These are phyloP conservation scores for Lycophotia porphyrea DNA, from an alignment of 2,888 invertebrate species.

Conservation along the genomic window DNA sequence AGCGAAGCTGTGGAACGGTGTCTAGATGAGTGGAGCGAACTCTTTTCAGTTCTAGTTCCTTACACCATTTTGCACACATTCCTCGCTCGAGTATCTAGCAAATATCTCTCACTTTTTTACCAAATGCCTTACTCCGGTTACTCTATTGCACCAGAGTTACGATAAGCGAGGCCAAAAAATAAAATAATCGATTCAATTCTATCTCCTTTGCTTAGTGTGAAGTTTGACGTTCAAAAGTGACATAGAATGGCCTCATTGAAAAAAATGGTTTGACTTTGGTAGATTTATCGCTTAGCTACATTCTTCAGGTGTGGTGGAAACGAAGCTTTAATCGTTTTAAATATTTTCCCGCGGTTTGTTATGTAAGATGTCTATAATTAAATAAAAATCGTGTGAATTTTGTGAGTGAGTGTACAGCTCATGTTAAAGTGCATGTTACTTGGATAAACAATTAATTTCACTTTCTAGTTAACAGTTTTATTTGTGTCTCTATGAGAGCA, in stretches of 20 bases:
- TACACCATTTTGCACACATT: not conserved
- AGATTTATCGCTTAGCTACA: not conserved
- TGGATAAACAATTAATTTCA: slow-evolving; percentile 48
- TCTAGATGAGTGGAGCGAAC: not conserved
- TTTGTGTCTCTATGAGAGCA: not conserved
- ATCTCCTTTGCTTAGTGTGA: not conserved
- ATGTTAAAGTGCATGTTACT: slow-evolving; percentile 19
- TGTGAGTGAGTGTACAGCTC: slow-evolving; percentile 34
- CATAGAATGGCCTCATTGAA: not conserved
- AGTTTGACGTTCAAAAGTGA: not conserved
- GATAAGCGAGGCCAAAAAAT: not conserved
- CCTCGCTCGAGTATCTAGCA: not conserved
- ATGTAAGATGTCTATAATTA: slow-evolving; percentile 43
- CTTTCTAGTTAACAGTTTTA: slow-evolving; percentile 38
- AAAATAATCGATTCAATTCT: not conserved
- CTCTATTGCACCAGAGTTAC: not conserved
- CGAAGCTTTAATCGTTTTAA: slow-evolving; percentile 25
- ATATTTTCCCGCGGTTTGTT: slow-evolving; percentile 63
- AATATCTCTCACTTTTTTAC: not conserved
- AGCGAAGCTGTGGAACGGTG: not conserved
- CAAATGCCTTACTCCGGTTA: not conserved
- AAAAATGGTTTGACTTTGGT: not conserved
- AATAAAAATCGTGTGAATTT: slow-evolving; percentile 60
- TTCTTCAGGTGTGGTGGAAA: not conserved
- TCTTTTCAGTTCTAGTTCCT: not conserved